Base-by-base conservation (phyloP, 2,888 invertebrate species). In the Phanerotoma sp. region DNA sequence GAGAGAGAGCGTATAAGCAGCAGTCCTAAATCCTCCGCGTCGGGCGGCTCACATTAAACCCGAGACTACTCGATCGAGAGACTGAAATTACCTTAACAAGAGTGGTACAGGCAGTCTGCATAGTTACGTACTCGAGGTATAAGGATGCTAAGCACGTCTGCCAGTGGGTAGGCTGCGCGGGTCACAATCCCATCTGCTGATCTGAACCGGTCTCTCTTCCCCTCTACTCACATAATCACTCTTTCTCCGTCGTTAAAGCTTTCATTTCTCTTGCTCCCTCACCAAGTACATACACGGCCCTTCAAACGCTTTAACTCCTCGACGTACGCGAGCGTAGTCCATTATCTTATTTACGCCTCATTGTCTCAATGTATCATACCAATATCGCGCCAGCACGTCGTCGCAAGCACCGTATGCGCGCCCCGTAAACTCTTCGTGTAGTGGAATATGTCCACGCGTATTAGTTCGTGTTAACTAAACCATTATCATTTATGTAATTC, bases 331-430 rank as follows among this genome's bases (percentile, higher is more conserved):
- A 71, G 68, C 69, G 67, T 59, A 58, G 45, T 58, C 71, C 68
- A 76, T 76, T 76, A 76, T 76, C 76, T 76, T 74, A 75, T 76
- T 76, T 75, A 72, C 70, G 72, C 69, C 70, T 74, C 73, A 73
- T 75, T 75, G 73, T 75, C 73, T 75, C 72, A 75, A 75, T 75
- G 71, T 70, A 75, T 75, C 74, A 72, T 73, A 70, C 69, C 70
- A 66, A 73, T 74, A 71, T 70, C 66, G 67, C 66, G 64, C 57
- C 60, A 58, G 59, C 57, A 47, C 51, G 62, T 58, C 61, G 52
- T 58, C 55, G 56, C n/a, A n/a, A n/a, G 58, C 57, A 58, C 60
- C 54, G 51, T 44, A 50, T 41, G 48, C 35, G 30, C 46, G 48
- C 42, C 42, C 51, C 50, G 52, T 56, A 61, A 62, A 62, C 61